These are phyloP conservation scores for Monopis laevigella DNA, from an alignment of 2,888 invertebrate genomes.

Conservation along the genomic window DNA sequence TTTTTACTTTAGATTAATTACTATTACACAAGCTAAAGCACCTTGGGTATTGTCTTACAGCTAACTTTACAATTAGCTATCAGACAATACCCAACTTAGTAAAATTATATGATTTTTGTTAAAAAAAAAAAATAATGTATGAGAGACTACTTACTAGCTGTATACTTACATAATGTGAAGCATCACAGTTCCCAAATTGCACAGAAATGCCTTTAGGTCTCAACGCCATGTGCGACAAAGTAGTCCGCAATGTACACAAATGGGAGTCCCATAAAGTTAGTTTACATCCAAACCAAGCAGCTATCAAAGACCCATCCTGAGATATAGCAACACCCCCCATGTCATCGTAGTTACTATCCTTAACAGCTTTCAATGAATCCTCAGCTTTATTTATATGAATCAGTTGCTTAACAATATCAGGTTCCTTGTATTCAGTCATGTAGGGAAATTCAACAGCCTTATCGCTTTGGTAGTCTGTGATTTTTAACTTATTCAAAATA, in stretches of 20 bases:
- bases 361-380: constrained; percentile 23
- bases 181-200: constrained; percentile 50
- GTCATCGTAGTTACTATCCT: constrained; percentile 28
- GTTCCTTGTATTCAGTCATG: neutral
- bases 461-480: constrained; percentile 20
- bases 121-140: too few relatives aligned
- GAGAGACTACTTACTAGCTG: neutral
- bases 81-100: too few relatives aligned
- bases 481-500: constrained; percentile 41
- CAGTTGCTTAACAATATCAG: constrained; percentile 38
- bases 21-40: too few relatives aligned
- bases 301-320: constrained; percentile 57
- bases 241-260: constrained; percentile 42
- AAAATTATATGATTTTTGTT: too few relatives aligned
- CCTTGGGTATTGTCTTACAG: too few relatives aligned
- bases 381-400: constrained; percentile 44
- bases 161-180: constrained; percentile 59
- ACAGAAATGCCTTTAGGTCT: constrained; percentile 50
- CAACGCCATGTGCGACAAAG: constrained; percentile 49
- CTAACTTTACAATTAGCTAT: too few relatives aligned
- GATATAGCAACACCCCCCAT: constrained; percentile 58
- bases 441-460: neutral
- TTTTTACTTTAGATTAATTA: too few relatives aligned
- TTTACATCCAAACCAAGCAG: constrained; percentile 59
- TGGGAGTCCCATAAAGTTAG: constrained; percentile 57